Percentiles rank a stretch among this genome's conserved stretches.
Conservation (phyloP, 2,888 invertebrate genomes). For the Drosophila paucipuncta region DNA sequence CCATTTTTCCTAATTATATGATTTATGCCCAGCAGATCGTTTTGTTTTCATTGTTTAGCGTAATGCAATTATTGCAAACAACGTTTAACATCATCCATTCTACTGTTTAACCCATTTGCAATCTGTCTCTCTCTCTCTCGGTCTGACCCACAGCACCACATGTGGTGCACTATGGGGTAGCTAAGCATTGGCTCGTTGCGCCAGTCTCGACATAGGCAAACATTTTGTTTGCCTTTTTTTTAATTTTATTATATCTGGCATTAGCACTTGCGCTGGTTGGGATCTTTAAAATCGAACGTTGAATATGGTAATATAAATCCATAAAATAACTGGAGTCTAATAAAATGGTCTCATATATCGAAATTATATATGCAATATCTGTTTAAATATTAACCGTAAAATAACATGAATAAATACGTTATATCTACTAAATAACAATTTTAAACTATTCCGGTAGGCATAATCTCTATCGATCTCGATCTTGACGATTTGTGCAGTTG, state of each 20-base stretch:
- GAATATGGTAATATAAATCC: background rate
- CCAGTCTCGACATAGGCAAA: slow-evolving; percentile 21
- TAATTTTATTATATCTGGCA: slow-evolving; percentile 45
- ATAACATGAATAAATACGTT: background rate
- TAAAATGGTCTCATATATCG: background rate
- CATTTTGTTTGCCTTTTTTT: slow-evolving; percentile 49
- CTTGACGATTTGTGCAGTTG: background rate
- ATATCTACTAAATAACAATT: background rate
- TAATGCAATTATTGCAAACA: slow-evolving; percentile 72
- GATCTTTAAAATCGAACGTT: background rate
- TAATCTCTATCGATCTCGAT: background rate
- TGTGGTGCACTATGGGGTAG: slow-evolving; percentile 49
- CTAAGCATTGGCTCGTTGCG: slow-evolving; percentile 24
- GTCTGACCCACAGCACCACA: slow-evolving; percentile 34
- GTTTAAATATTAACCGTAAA: background rate
- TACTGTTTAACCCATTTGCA: slow-evolving; percentile 13
- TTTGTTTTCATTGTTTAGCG: slow-evolving; percentile 43
- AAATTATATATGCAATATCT: background rate
- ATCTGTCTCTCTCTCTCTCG: background rate
- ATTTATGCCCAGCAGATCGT: slow-evolving; percentile 62
- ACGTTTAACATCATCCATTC: slow-evolving; percentile 57
- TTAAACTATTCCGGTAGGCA: background rate
- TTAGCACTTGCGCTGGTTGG: slow-evolving; percentile 40
- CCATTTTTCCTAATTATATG: slow-evolving; percentile 59
- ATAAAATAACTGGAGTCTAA: background rate